phyloP scores from a whole-genome alignment of 30 jellyfish, hydroid and myxozoan species.

The Phacellophora camtschatica region DNA sequence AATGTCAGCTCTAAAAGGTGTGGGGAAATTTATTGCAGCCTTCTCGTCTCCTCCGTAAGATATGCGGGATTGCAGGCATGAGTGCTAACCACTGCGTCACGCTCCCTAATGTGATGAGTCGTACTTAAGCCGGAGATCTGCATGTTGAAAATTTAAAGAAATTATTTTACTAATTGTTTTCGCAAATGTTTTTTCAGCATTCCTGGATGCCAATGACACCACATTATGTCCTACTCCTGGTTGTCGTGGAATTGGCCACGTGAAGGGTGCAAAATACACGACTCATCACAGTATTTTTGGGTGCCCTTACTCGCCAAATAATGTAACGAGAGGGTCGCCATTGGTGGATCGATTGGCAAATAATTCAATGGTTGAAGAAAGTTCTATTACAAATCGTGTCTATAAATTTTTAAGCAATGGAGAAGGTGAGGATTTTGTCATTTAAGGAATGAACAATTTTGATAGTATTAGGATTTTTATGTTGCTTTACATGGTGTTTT shows the following conservation, averaged over 20 bases:
- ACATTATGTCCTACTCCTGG: conserved; percentile 94
- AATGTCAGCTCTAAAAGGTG: too few relatives aligned
- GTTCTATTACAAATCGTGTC: conserved; percentile 71
- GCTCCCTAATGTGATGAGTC: too few relatives aligned
- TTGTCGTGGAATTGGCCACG: conserved; percentile 97
- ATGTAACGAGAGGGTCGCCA: conserved; percentile 91
- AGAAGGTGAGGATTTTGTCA: neutral
- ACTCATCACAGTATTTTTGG: conserved; percentile 99
- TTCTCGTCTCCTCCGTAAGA: too few relatives aligned
- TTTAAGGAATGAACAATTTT: too few relatives aligned
- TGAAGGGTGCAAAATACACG: conserved; percentile 95
- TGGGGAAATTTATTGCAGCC: too few relatives aligned
- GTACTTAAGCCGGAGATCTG: too few relatives aligned
- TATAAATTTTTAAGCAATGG: conserved; percentile 10
- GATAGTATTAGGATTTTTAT: too few relatives aligned
- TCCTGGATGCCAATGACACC: conserved; percentile 76
- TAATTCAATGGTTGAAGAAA: conserved; percentile 89
- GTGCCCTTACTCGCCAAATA: conserved; percentile 94
- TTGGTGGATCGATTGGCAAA: conserved; percentile 93
- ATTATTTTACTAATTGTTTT: too few relatives aligned
- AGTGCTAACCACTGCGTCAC: too few relatives aligned
- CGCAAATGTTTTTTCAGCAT: conserved; percentile 62
- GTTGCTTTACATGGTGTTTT: too few relatives aligned
- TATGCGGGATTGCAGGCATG: too few relatives aligned
- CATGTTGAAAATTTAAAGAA: too few relatives aligned